phyloP scores from a whole-genome alignment of 2,888 invertebrate species.

The Callimorpha dominula region DNA sequence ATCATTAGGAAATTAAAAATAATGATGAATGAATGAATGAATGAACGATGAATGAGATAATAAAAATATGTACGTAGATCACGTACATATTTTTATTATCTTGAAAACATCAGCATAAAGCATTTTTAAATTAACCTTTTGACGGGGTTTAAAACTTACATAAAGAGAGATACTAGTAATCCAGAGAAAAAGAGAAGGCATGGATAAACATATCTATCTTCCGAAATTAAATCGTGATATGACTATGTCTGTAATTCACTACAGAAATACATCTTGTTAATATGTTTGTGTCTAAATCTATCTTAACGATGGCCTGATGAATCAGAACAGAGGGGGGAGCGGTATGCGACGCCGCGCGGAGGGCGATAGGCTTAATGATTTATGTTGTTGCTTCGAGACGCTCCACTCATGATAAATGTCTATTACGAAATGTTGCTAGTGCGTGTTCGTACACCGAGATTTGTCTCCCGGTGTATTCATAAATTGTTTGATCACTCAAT shows the following conservation, averaged over 20 bases:
- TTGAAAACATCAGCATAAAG: too few species aligned
- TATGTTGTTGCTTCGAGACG: constrained; percentile 72
- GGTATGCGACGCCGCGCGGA: constrained; percentile 49
- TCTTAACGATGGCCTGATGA: constrained; percentile 63
- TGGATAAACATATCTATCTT: neutral
- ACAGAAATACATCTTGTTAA: constrained; percentile 36
- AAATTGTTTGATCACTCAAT: constrained; percentile 52
- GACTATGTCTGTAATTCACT: constrained; percentile 14
- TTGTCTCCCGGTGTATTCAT: constrained; percentile 22
- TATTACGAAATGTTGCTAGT: constrained; percentile 60
- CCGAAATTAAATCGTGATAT: neutral
- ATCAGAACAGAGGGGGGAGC: constrained; percentile 55
- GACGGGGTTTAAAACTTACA: neutral
- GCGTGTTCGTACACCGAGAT: constrained; percentile 16
- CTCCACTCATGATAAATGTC: constrained; percentile 76
- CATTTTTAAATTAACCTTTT: too few species aligned
- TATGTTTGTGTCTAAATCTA: constrained; percentile 51
- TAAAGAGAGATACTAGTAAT: neutral
- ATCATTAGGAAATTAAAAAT: too few species aligned
- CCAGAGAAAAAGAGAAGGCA: neutral
- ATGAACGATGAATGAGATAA: too few species aligned
- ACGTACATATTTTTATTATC: too few species aligned
- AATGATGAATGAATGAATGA: too few species aligned
- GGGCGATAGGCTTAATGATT: constrained; percentile 70
- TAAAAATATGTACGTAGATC: too few species aligned